Conservation (phyloP, 2,797 vertebrate genomes). For the Psittacula echo region DNA sequence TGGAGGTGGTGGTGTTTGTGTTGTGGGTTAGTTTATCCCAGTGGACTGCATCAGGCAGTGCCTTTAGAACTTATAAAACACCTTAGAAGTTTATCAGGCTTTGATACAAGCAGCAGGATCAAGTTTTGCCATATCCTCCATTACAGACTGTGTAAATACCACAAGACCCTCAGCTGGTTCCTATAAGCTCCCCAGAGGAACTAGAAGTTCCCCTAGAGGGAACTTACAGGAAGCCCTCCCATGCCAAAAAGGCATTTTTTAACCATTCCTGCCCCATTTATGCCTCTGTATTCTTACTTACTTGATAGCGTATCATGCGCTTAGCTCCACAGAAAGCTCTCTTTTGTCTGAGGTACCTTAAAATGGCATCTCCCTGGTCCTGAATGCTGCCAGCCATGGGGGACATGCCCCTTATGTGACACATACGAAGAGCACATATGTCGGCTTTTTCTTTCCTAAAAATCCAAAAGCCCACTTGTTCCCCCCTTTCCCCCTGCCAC, state of each 20-base stretch:
- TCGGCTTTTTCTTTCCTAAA: conserved; percentile 23
- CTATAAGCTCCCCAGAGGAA: neutral
- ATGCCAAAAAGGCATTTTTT: neutral
- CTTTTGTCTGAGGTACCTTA: neutral
- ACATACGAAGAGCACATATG: conserved; percentile 4
- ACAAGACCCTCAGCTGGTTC: neutral
- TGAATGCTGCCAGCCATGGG: neutral
- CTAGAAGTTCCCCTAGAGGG: neutral
- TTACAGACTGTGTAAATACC: neutral
- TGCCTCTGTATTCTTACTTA: neutral
- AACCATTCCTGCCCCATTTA: neutral
- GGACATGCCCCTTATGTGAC: neutral
- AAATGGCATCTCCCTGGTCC: neutral
- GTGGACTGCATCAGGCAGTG: neutral
- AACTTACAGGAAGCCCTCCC: neutral
- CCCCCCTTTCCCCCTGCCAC: neutral
- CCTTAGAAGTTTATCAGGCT: neutral
- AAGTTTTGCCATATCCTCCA: neutral
- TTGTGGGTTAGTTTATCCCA: neutral
- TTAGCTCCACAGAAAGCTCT: neutral
- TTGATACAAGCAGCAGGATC: neutral
- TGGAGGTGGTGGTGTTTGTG: neutral
- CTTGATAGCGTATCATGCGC: accelerated
- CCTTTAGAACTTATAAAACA: neutral
- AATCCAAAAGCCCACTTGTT: neutral